phyloP scores from a whole-genome alignment of 1,140 invertebrate genomes.

The Hypothenemus hampei region DNA sequence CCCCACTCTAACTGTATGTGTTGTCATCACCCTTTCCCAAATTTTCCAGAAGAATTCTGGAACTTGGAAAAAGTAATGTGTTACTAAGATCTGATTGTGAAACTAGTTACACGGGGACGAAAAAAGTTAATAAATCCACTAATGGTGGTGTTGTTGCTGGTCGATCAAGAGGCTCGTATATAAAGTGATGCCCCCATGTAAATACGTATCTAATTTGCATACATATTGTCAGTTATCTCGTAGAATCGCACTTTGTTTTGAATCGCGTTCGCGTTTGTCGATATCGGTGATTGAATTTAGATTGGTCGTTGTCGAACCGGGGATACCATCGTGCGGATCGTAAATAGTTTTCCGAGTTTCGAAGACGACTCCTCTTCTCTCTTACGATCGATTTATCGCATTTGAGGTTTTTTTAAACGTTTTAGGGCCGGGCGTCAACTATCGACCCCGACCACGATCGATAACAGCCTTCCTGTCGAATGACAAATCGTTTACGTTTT shows the following conservation, averaged over 20 bases:
- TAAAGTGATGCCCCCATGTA: constrained; percentile 39
- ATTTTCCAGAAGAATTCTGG: no score
- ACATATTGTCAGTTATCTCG: constrained; percentile 41
- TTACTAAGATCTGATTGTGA: no score
- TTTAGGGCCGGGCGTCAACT: neutral
- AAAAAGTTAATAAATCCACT: no score
- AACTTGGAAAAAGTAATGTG: no score
- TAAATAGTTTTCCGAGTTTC: no score
- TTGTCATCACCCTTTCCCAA: no score
- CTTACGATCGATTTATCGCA: constrained; percentile 14
- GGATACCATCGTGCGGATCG: constrained; percentile 20
- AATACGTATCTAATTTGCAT: constrained; percentile 38
- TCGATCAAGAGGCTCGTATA: constrained; percentile 29
- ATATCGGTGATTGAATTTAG: constrained; percentile 39
- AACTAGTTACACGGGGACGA: no score
- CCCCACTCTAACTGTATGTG: no score
- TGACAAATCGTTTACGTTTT: no score
- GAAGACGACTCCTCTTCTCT: constrained; percentile 6
- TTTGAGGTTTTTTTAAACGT: neutral
- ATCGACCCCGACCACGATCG: no score
- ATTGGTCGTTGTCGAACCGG: constrained; percentile 31
- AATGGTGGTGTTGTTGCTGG: constrained; percentile 32
- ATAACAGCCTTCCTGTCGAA: no score
- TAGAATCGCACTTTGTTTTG: constrained; percentile 36
- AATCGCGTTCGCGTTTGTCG: constrained; percentile 30